phyloP scores from a whole-genome alignment of 2,888 invertebrate genomes.

The Lypha dubia region DNA sequence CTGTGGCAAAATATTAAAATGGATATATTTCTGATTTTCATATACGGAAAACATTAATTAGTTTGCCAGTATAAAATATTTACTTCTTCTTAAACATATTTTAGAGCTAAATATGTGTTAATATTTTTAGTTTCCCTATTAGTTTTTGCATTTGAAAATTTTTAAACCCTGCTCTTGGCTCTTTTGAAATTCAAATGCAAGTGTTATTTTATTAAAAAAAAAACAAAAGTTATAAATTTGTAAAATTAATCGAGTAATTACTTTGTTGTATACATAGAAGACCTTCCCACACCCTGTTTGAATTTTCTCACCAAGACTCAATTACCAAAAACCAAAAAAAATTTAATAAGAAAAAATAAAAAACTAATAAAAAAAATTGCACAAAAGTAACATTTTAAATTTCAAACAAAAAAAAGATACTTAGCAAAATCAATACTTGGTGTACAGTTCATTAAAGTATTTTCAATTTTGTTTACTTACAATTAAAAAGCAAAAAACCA shows the following conservation, averaged over 20 bases:
- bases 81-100: too few relatives aligned
- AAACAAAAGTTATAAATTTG: constrained; percentile 13
- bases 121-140: too few relatives aligned
- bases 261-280: constrained; percentile 3
- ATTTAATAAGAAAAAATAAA: too few relatives aligned
- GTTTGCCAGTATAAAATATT: too few relatives aligned
- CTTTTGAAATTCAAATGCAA: constrained; percentile 22
- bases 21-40: too few relatives aligned
- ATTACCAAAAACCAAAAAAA: constrained; percentile 44
- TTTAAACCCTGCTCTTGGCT: neutral
- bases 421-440: constrained; percentile 14
- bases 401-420: constrained; percentile 11
- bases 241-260: constrained; percentile 13
- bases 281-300: constrained; percentile 59
- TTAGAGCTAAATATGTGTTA: too few relatives aligned
- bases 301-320: constrained; percentile 52
- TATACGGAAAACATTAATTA: too few relatives aligned
- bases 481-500: constrained; percentile 1
- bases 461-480: constrained; percentile 46
- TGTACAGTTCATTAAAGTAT: constrained; percentile 1
- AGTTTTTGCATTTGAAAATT: too few relatives aligned
- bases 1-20: too few relatives aligned
- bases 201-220: neutral
- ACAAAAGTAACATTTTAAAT: constrained; percentile 38
- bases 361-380: constrained; percentile 15